Evolutionary conservation across 2,797 vertebrate genomes (phyloP).

Genomic region (Esox lucius): DNA sequence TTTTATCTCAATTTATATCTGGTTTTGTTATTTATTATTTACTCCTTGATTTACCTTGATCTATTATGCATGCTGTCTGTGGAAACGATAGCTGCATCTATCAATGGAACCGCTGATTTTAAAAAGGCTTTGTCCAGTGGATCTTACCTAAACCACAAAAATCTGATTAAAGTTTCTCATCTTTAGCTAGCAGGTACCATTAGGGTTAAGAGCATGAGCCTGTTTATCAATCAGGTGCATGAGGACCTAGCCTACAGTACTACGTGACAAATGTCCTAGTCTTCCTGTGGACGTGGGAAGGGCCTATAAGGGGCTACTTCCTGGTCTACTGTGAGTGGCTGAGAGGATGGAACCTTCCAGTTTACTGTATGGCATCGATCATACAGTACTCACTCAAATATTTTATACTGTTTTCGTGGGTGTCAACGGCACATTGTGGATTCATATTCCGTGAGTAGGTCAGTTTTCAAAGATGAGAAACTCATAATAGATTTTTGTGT

Average conservation of each 20-base stretch:
- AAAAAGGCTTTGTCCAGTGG: conserved; percentile 99
- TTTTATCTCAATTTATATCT: conserved; percentile 82
- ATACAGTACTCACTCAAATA: conserved; percentile 45
- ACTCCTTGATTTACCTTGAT: conserved; percentile 80
- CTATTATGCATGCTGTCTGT: conserved; percentile 99
- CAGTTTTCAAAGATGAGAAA: conserved; percentile 96
- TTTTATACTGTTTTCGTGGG: background rate
- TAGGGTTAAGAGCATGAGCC: conserved; percentile 43
- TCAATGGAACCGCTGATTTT: conserved; percentile 98
- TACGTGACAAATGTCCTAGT: conserved; percentile 53
- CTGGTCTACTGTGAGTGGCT: conserved; percentile 63
- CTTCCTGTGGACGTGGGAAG: conserved; percentile 68
- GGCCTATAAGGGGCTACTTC: conserved; percentile 64
- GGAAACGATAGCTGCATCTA: conserved; percentile 99
- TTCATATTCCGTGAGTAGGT: conserved; percentile 41
- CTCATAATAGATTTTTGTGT: conserved; percentile 99
- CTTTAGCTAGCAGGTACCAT: conserved; percentile 77
- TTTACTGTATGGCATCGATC: conserved; percentile 68
- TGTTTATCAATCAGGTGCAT: background rate
- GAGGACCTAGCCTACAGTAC: conserved; percentile 36
- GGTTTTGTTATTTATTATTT: conserved; percentile 80
- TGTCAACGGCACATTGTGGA: conserved; percentile 44
- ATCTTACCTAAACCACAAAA: conserved; percentile 99
- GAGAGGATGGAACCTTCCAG: conserved; percentile 71
- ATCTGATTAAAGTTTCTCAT: conserved; percentile 99